A percentile compares a stretch with the other conserved stretches of the same genome.
These are phyloP conservation scores for Meteorus sp. DNA, from an alignment of 1,140 invertebrate genomes.

Conservation along the genomic window DNA sequence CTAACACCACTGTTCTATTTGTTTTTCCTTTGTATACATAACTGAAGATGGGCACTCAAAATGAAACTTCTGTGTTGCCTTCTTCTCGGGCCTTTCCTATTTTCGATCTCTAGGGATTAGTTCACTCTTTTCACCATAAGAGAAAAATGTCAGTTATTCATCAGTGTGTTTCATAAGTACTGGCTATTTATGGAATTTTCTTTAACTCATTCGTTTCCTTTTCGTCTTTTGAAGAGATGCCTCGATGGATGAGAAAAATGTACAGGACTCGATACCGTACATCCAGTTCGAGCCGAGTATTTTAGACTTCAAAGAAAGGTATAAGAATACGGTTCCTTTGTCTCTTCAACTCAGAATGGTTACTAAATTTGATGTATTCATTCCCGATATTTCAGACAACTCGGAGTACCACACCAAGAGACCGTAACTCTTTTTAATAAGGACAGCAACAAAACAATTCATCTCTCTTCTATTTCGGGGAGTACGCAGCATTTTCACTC, in stretches of 20 bases:
- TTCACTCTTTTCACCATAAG: neutral
- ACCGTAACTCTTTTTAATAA: conserved; percentile 79
- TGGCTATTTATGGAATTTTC: conserved; percentile 15
- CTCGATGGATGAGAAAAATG: conserved; percentile 41
- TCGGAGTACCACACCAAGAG: conserved; percentile 80
- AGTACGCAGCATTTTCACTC: conserved; percentile 88
- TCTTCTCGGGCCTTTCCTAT: conserved; percentile 40
- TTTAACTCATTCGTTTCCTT: neutral
- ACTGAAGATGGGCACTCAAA: too few species aligned
- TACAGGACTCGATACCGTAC: conserved; percentile 44
- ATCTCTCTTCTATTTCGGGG: conserved; percentile 84
- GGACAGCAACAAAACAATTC: conserved; percentile 74
- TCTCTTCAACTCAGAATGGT: too few species aligned
- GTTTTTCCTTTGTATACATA: too few species aligned
- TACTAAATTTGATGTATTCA: too few species aligned
- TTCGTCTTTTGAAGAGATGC: conserved; percentile 42
- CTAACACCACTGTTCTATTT: too few species aligned
- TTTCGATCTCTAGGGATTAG: conserved; percentile 35
- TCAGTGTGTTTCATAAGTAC: neutral
- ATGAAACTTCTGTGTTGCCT: too few species aligned
- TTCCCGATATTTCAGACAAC: conserved; percentile 64
- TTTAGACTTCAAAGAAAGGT: conserved; percentile 56
- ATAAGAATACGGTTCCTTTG: conserved; percentile 11
- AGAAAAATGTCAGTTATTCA: conserved; percentile 8
- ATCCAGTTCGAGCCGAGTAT: conserved; percentile 52